Evolutionary conservation across 92 coral and sea anemone genomes (phyloP).

Genomic region (Palythoa grandiflora): DNA sequence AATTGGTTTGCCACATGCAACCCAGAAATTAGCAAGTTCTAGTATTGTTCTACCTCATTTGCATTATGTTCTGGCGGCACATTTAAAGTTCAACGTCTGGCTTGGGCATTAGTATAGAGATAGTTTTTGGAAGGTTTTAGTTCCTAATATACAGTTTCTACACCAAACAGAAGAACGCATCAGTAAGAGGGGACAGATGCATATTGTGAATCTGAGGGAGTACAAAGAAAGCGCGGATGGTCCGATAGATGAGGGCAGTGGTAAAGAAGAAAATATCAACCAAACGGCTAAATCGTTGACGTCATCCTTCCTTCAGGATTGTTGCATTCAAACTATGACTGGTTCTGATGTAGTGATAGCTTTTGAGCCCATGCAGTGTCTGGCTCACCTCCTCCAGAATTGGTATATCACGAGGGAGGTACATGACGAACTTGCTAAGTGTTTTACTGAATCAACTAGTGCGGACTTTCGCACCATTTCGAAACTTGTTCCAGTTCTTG

Average conservation of each 20-base stretch:
- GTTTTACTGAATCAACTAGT: neutral
- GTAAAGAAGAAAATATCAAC: neutral
- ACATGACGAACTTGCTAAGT: neutral
- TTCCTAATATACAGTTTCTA: neutral
- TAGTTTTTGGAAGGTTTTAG: too few relatives aligned
- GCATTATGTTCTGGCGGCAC: too few relatives aligned
- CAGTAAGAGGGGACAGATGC: neutral
- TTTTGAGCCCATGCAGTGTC: neutral
- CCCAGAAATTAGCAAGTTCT: too few relatives aligned
- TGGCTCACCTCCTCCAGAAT: neutral
- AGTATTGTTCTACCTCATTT: too few relatives aligned
- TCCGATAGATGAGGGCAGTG: neutral
- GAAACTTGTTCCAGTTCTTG: too few relatives aligned
- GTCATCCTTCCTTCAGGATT: too few relatives aligned
- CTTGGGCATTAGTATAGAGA: too few relatives aligned
- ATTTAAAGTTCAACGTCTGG: too few relatives aligned
- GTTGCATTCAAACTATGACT: too few relatives aligned
- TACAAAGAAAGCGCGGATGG: neutral
- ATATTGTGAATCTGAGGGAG: too few relatives aligned
- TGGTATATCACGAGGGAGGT: neutral
- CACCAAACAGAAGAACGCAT: neutral
- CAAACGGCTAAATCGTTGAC: neutral
- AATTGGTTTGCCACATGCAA: too few relatives aligned
- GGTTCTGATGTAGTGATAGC: too few relatives aligned
- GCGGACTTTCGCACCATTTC: neutral